These are phyloP conservation scores for Ptychadena robeensis DNA, from an alignment of 2,797 vertebrate genomes.

Conservation along the genomic window DNA sequence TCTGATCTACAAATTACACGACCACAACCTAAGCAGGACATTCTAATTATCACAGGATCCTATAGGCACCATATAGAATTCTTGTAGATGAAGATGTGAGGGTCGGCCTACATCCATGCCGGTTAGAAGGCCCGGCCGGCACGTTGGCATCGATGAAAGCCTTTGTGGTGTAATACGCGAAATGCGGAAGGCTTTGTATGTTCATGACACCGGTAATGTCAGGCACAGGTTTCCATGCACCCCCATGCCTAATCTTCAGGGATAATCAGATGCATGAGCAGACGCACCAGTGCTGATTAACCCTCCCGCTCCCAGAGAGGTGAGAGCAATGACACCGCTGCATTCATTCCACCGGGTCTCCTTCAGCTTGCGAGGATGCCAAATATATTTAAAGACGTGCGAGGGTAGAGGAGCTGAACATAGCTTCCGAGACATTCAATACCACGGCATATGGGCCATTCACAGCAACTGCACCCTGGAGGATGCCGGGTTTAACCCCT, in stretches of 20 bases:
- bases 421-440: slow-evolving; percentile 21
- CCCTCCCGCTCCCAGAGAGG: slow-evolving; percentile 10
- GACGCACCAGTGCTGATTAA: slow-evolving; percentile 19
- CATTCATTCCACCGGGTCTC: background rate
- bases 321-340: slow-evolving; percentile 17
- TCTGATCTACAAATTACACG: background rate
- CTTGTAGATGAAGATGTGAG: too few species aligned
- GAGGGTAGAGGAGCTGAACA: background rate
- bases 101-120: background rate
- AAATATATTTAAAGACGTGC: slow-evolving; percentile 1
- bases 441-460: slow-evolving; percentile 45
- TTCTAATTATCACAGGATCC: background rate
- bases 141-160: background rate
- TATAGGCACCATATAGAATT: background rate
- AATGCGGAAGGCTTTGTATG: background rate
- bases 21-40: background rate
- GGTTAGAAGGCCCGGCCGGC: background rate
- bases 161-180: background rate
- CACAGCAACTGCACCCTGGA: slow-evolving; percentile 24
- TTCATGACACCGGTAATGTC: slow-evolving; percentile 9
- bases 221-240: slow-evolving; percentile 36
- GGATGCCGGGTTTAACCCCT: slow-evolving; percentile 29
- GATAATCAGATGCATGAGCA: slow-evolving; percentile 20
- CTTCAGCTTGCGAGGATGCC: background rate
- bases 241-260: slow-evolving; percentile 27